A percentile compares a stretch with the other conserved stretches of the same genome.
phyloP scores from a whole-genome alignment of 1,140 invertebrate genomes.

The Nixonia krombeini region DNA sequence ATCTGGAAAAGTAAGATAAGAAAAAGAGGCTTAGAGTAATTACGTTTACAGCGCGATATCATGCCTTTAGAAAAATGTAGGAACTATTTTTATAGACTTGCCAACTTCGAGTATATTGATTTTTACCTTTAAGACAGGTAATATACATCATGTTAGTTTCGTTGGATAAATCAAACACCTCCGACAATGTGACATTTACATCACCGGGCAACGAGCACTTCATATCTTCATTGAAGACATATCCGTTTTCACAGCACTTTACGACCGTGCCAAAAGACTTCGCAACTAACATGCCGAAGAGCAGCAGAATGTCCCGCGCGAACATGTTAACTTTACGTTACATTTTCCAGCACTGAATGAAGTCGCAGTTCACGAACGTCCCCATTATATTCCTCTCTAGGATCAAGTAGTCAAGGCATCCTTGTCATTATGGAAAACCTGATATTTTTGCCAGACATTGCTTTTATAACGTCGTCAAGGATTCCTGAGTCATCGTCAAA shows the following conservation, averaged over 20 bases:
- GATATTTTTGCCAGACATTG: no score
- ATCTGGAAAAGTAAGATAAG: conserved; percentile 8
- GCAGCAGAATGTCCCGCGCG: no score
- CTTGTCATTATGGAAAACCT: no score
- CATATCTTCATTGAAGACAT: conserved; percentile 25
- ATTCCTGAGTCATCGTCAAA: no score
- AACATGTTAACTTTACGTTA: no score
- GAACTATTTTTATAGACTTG: neutral
- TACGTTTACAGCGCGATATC: neutral
- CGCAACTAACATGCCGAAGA: neutral
- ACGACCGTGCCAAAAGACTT: conserved; percentile 7
- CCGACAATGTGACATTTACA: conserved; percentile 10
- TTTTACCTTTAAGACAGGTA: conserved; percentile 31
- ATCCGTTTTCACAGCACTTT: conserved; percentile 48
- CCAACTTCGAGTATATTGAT: conserved; percentile 2
- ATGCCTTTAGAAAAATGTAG: conserved; percentile 2
- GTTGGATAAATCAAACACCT: conserved; percentile 26
- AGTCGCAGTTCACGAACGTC: no score
- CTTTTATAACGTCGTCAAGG: no score
- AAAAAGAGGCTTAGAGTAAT: neutral
- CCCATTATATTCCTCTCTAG: no score
- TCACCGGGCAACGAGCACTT: conserved; percentile 18
- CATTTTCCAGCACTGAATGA: no score
- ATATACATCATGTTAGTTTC: conserved; percentile 17
- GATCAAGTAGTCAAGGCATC: no score